Evolutionary conservation across 2,113 vertebrate species (phyloP).

Genomic region (Catharus minimus): DNA sequence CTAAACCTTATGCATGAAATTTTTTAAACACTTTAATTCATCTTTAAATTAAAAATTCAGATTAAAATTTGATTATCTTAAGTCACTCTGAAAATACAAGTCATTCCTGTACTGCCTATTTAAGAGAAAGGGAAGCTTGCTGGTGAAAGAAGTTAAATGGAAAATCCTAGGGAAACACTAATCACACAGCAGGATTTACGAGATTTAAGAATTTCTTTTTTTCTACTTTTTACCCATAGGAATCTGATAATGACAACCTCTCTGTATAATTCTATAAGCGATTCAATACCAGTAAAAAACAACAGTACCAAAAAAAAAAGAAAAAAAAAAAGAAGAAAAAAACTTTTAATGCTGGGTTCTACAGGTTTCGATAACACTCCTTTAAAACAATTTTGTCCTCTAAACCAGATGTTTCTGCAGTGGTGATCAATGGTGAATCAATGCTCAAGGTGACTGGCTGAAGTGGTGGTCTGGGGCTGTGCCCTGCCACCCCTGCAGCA

Average conservation of each 20-base stretch:
- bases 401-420: neutral
- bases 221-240: neutral
- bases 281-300: neutral
- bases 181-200: neutral
- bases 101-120: neutral
- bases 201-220: neutral
- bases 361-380: neutral
- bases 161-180: neutral
- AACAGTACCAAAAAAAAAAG: neutral
- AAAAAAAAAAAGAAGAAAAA: neutral
- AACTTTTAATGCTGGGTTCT: neutral
- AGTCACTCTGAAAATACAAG: neutral
- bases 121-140: neutral
- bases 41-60: neutral
- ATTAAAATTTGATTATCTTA: neutral
- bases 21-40: rapidly evolving
- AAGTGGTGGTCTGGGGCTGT: neutral
- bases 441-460: rapidly evolving
- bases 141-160: neutral
- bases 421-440: rapidly evolving
- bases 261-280: neutral
- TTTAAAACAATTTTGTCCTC: neutral
- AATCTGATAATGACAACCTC: neutral
- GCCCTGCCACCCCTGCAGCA: rapidly evolving
- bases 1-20: rapidly evolving